Evolutionary conservation across 2,888 invertebrate species (phyloP), one percentile per base, ranked within the genome.

Genomic region (Melinaea menophilus): DNA sequence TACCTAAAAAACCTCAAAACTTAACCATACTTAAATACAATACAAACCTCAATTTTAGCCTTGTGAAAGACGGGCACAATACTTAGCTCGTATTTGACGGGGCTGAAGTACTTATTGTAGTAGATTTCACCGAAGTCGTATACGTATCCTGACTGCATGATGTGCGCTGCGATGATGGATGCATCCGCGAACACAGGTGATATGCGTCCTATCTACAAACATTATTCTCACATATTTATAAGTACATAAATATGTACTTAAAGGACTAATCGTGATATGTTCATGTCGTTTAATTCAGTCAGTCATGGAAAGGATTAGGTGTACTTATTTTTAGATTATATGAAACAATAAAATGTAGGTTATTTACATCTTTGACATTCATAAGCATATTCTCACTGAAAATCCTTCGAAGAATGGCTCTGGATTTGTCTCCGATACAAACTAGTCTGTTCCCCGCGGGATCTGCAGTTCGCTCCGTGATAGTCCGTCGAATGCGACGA

Each of bases 381-480:
- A 92, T 78, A 5, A 94, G 87, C 75, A 95, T 92, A 71, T 92
- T 87, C 5, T 90, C 73, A 0, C 85, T 71, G 71, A 76, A 91
- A 9, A 74, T 41, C 22, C 91, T 80, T 31, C 90, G 84, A 66
- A 95, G 86, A 79, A 94, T 92, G 45, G 86, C 81, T 55, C 93
- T 91, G 1, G 94, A 86, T 81, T 95, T 95, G 82, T 96, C 95
- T 0, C 95, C 95, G 66, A 96, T 85, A 77, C 93, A 92, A 56
- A 95, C 89, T 54, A 96, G 82, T 78, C 92, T 92, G 72, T 91
- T 84, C 41, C 73, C 74, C 1, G 83, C 77, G 3, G 88, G 69
- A 0, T 74, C 79, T 0, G 77, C 80, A 2, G 65, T 65, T 12
- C 81, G 77, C 5, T 78, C 81, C 0, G 77, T 72, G 64, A 94